These are phyloP conservation scores for Myiagra hebetior DNA, from an alignment of 2,113 vertebrate genomes.

Conservation along the genomic window DNA sequence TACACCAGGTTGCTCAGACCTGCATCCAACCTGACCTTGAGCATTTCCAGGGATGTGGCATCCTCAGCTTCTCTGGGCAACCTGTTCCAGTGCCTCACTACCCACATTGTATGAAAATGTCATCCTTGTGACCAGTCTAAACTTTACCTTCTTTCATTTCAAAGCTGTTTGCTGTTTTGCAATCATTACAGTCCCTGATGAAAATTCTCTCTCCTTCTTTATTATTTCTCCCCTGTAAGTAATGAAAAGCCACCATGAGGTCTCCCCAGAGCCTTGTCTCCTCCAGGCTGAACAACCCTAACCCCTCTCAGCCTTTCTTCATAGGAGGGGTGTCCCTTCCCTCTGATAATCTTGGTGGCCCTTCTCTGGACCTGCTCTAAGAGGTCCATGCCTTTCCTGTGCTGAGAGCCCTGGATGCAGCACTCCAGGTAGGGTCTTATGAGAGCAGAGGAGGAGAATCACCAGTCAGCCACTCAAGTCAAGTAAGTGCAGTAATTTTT, in stretches of 20 bases:
- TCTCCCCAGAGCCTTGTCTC: not conserved
- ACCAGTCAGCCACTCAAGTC: fast-evolving
- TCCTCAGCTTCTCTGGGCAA: not conserved
- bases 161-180: not conserved
- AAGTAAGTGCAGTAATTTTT: not conserved
- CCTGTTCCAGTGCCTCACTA: not conserved
- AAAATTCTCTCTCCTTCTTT: not conserved
- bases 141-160: not conserved
- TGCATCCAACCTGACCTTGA: not conserved
- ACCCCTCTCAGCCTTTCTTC: not conserved
- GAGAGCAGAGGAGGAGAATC: not conserved
- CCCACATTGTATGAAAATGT: not conserved
- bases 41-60: not conserved
- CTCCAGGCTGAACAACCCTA: not conserved
- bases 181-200: not conserved
- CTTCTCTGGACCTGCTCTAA: not conserved
- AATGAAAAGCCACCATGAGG: not conserved
- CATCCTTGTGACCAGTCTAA: not conserved
- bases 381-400: not conserved
- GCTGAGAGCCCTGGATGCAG: not conserved
- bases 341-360: not conserved
- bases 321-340: not conserved
- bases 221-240: not conserved
- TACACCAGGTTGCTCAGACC: not conserved
- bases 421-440: not conserved